Conservation (phyloP, 2,113 vertebrate genomes). For the Zapus hudsonius region DNA sequence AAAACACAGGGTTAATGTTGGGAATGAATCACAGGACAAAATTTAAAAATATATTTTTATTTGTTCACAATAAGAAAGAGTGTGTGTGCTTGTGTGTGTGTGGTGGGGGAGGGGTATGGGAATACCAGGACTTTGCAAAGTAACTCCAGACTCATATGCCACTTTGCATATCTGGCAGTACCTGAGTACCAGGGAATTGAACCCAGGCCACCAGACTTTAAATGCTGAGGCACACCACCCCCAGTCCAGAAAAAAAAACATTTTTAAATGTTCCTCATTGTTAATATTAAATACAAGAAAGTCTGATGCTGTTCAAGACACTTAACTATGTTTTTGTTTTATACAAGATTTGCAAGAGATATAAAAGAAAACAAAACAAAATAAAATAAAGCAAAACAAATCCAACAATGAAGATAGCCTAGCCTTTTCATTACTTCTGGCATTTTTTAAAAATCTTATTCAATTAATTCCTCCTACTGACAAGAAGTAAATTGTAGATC, state of each 20-base stretch:
- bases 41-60: too few relatives aligned
- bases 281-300: not conserved
- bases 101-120: too few relatives aligned
- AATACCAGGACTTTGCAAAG: too few relatives aligned
- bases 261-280: not conserved
- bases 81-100: too few relatives aligned
- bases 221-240: too few relatives aligned
- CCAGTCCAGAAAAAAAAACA: too few relatives aligned
- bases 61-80: too few relatives aligned
- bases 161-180: too few relatives aligned
- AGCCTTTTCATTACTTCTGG: conserved; percentile 34
- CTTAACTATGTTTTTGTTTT: not conserved
- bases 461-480: conserved; percentile 55
- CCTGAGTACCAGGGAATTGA: too few relatives aligned
- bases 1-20: not conserved
- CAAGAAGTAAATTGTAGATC: conserved; percentile 32
- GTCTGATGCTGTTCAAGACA: not conserved
- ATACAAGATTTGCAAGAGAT: not conserved
- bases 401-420: fast-evolving
- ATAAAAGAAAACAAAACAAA: not conserved
- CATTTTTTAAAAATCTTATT: conserved; percentile 1
- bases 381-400: not conserved
- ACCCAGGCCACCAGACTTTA: too few relatives aligned
- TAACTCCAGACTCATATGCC: too few relatives aligned
- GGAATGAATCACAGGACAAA: not conserved